phyloP scores from a whole-genome alignment of 2,888 invertebrate genomes.

The Pocota personata region DNA sequence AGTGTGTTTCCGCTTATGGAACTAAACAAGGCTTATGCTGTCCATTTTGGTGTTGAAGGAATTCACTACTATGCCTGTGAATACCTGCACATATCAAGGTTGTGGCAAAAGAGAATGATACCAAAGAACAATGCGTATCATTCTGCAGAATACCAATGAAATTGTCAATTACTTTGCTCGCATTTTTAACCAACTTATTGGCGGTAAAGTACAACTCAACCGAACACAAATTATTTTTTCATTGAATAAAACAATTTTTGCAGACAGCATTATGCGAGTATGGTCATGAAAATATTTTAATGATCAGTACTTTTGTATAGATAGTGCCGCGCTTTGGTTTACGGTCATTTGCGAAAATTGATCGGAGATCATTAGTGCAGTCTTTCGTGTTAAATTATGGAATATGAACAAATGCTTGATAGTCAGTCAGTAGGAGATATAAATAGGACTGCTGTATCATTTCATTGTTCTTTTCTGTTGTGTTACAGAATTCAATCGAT shows the following conservation, averaged over 20 bases:
- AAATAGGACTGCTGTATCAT: background rate
- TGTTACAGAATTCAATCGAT: background rate
- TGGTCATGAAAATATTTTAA: conserved; percentile 48
- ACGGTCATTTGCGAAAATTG: conserved; percentile 45
- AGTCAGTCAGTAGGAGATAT: background rate
- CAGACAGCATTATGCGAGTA: conserved; percentile 7
- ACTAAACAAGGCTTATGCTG: background rate
- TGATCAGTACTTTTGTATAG: conserved; percentile 8
- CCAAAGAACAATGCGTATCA: conserved; percentile 15
- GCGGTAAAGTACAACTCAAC: background rate
- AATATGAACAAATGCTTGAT: background rate
- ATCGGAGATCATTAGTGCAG: conserved; percentile 50
- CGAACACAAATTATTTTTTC: background rate
- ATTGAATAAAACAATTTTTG: conserved; percentile 13
- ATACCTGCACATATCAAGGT: conserved; percentile 17
- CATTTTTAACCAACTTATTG: conserved; percentile 18
- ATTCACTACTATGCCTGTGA: background rate
- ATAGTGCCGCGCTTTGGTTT: background rate
- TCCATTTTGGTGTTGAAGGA: background rate
- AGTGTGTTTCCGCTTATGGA: conserved; percentile 16
- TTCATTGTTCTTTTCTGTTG: background rate
- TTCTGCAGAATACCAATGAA: conserved; percentile 25
- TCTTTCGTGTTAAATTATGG: conserved; percentile 2
- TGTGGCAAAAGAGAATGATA: conserved; percentile 21
- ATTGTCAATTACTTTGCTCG: conserved; percentile 28